These are phyloP conservation scores for Fukomys damarensis DNA, from an alignment of 2,113 vertebrate species.

Conservation along the genomic window DNA sequence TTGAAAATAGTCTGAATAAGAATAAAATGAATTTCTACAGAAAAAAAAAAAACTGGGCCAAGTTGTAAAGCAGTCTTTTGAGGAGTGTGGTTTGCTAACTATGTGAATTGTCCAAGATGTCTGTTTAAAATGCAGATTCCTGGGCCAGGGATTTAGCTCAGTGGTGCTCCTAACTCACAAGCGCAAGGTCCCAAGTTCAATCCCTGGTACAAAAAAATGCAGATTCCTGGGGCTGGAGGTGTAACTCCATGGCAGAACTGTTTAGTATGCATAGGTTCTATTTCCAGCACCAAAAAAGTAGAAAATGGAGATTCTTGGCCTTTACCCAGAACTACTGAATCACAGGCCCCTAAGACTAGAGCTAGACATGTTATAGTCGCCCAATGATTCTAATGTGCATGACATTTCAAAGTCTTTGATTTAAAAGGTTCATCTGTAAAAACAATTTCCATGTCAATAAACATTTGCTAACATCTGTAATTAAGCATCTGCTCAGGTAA, in stretches of 20 bases:
- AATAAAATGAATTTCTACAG: conserved; percentile 88
- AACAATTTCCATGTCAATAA: conserved; percentile 38
- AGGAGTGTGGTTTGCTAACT: neutral
- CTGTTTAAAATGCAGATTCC: conserved; percentile 6
- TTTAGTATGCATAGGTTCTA: neutral
- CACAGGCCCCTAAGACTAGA: neutral
- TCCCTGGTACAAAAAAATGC: no score
- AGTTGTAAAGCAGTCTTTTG: neutral
- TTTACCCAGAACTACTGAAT: neutral
- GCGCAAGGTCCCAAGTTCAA: no score
- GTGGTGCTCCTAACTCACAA: no score
- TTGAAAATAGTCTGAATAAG: conserved; percentile 89
- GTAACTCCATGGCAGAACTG: neutral
- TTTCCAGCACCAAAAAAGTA: neutral
- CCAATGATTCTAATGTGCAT: neutral
- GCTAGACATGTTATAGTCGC: neutral
- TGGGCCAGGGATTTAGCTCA: no score
- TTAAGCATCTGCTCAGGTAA: conserved; percentile 15
- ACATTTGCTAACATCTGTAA: neutral
- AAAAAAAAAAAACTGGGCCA: conserved; percentile 21
- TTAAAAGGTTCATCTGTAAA: conserved; percentile 38
- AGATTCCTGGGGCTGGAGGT: neutral
- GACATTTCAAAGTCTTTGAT: neutral
- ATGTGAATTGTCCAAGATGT: neutral
- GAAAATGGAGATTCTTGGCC: neutral